phyloP scores from a whole-genome alignment of 2,797 vertebrate genomes.

The Falco concolor region DNA sequence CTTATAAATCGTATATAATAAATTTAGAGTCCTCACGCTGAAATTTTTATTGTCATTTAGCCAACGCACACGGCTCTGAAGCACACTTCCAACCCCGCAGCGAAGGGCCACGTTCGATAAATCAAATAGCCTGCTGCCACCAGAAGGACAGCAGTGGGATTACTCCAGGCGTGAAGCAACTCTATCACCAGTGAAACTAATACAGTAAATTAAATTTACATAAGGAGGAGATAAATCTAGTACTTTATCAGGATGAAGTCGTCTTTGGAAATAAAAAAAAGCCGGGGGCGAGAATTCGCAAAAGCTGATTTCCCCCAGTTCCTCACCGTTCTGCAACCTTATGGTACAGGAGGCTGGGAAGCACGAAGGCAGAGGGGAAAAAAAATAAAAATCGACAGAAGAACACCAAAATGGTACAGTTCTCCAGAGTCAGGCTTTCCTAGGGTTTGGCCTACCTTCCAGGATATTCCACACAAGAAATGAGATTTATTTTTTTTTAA shows the following conservation, averaged over 20 bases:
- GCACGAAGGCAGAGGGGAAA: background rate
- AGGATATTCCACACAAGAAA: background rate
- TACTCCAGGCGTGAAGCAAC: background rate
- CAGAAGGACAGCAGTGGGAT: constrained; percentile 47
- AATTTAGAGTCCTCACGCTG: background rate
- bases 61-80: background rate
- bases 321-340: background rate
- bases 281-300: background rate
- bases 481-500: background rate
- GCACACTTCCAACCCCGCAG: background rate
- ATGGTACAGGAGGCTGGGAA: background rate
- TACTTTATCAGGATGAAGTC: background rate
- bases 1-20: background rate
- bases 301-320: background rate
- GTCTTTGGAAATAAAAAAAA: background rate
- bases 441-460: background rate
- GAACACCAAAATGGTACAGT: fast-evolving
- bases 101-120: background rate
- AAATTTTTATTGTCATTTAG: background rate
- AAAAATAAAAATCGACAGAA: background rate
- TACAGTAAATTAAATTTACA: background rate
- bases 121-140: constrained; percentile 42
- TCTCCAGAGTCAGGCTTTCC: background rate
- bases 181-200: background rate
- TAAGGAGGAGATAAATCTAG: background rate